phyloP scores from a whole-genome alignment of 2,797 vertebrate genomes.

The Ispidina lecontei region DNA sequence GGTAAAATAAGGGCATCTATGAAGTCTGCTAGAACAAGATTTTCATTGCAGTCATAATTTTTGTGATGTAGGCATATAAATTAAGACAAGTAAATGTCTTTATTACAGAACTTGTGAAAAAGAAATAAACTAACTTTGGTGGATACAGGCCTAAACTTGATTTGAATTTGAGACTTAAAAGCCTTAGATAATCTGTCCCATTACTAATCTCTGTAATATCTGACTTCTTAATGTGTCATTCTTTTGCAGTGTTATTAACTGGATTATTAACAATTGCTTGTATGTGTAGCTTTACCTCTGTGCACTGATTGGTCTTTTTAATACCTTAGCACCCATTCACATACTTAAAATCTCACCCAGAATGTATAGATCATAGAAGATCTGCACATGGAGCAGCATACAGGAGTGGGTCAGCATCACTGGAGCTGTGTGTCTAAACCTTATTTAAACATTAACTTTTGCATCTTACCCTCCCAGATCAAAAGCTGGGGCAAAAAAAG shows the following conservation, averaged over 20 bases:
- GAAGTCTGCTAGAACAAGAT: neutral
- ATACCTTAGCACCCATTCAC: neutral
- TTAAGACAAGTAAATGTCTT: neutral
- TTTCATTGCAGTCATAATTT: neutral
- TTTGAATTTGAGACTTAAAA: neutral
- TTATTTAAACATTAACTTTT: neutral
- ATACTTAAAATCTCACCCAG: neutral
- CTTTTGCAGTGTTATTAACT: neutral
- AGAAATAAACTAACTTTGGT: neutral
- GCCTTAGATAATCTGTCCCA: neutral
- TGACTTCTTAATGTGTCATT: neutral
- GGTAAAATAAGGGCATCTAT: neutral
- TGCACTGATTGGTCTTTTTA: neutral
- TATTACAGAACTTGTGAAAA: neutral
- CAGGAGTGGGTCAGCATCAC: neutral
- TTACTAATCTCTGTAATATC: neutral
- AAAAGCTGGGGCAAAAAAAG: neutral
- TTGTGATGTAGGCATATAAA: neutral
- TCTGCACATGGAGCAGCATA: neutral
- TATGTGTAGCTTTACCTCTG: neutral
- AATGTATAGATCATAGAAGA: neutral
- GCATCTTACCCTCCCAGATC: neutral
- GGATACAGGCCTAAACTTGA: neutral
- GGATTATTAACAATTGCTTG: neutral
- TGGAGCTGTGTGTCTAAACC: neutral